Evolutionary conservation across 1,140 invertebrate genomes (phyloP), one percentile per base, ranked within the genome.

Genomic region (Brachionus rubens): DNA sequence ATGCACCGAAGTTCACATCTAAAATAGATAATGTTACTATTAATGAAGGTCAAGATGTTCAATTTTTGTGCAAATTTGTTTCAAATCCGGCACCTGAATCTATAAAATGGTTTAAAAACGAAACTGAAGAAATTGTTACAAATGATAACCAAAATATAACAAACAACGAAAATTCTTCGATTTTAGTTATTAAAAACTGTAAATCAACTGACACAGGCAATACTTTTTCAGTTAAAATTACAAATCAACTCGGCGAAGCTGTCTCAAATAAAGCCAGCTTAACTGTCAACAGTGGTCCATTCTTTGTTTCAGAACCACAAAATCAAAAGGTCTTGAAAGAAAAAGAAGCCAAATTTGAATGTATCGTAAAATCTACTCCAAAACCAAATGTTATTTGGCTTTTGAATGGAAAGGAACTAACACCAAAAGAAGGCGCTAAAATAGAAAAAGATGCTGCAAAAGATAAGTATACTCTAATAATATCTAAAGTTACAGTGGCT

Each of bases 331-430:
- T 72, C 0, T 41, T 72, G 24, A 26, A 19, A 6, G 43, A 48
- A 12, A 72, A 72, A 50, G 68, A 72, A 41, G 68, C 68, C 10
- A 72, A 72, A 7, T 72, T 72, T 41, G 68, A 72, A 33, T 72
- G 68, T 26, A 24, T 24, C 0, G 7, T 72, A 16, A 72, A 26
- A 21, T 72, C 68, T 12, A 91, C 91, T 82, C 93, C 93, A 30
- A 87, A 89, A 10, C 92, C 92, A 2, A 89, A 89, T 82, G 89
- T 95, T 3, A 89, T 88, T 24, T 96, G 93, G 93, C 89, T 92
- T 72, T 68, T 40, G 0, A 54, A 75, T 59, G 70, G 36, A 16
- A 54, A 75, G 21, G 47, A 52, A 46, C 33, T 75, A 28, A 75
- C 14, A n/a, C 30, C 10, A 3, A 54, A 59, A 75, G 70, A 75